A percentile compares a stretch with the other conserved stretches of the same genome.
phyloP scores from a whole-genome alignment of 92 coral and sea anemone genomes.

The Actinernus sp. region DNA sequence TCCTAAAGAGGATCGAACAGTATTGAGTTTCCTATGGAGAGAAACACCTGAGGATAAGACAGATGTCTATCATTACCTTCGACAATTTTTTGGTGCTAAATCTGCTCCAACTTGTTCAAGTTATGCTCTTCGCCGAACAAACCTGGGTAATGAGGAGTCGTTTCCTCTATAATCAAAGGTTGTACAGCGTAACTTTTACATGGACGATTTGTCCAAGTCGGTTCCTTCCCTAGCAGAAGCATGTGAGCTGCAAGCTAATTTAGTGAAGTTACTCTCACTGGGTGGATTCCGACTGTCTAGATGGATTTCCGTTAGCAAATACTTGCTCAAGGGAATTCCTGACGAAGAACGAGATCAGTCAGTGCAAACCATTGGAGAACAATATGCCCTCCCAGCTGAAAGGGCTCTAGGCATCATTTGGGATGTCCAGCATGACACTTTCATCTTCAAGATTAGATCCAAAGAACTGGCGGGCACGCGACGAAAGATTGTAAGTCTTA shows the following conservation, averaged over 20 bases:
- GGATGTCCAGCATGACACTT: not conserved
- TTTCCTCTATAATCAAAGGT: too few species aligned
- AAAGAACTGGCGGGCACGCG: too few species aligned
- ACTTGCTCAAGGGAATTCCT: conserved; percentile 14
- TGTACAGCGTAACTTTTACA: too few species aligned
- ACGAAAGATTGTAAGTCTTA: too few species aligned
- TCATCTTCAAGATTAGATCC: conserved; percentile 17
- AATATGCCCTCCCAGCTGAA: conserved; percentile 13
- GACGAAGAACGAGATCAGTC: conserved; percentile 21
- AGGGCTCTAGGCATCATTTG: conserved; percentile 44
- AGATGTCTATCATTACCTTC: conserved; percentile 4
- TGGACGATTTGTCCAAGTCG: too few species aligned
- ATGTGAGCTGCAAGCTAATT: too few species aligned
- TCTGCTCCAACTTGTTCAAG: not conserved
- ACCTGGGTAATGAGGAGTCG: too few species aligned
- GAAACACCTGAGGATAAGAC: not conserved
- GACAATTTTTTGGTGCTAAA: conserved; percentile 35
- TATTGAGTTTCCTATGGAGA: conserved; percentile 22
- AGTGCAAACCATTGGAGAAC: conserved; percentile 13
- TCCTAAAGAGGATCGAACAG: conserved; percentile 36
- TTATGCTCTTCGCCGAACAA: not conserved
- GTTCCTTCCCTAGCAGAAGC: too few species aligned
- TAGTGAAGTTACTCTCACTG: too few species aligned
- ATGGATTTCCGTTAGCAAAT: conserved; percentile 31
- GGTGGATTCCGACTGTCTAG: conserved; percentile 21